Evolutionary conservation across 2,797 vertebrate genomes (phyloP), one percentile per base, ranked within the genome.

Genomic region (Anomalospiza imberbis): DNA sequence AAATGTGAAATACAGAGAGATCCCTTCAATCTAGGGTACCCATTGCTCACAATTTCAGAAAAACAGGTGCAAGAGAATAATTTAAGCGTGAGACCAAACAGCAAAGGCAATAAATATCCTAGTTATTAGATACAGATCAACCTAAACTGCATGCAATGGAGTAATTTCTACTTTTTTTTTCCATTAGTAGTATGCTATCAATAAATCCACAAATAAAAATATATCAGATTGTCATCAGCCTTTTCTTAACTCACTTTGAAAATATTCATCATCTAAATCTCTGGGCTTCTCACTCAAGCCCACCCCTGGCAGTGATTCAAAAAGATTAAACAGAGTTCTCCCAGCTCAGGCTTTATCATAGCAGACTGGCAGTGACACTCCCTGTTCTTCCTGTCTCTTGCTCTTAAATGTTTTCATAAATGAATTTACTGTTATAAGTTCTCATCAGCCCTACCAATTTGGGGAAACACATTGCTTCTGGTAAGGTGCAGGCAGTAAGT

Each of bases 261-360:
- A 95, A 85, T 89, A 96, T 86, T 67, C 24, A 25, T 92, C 42
- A 74, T 77, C 34, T 42, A 79, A 85, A 95, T 82, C 42, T 54
- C 38, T 40, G 38, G 38, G 22, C 58, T 91, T 88, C 44, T 76
- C 3, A 4, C 38, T 88, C 21, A 85, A 91, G 29, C 3, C 8
- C 13, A 67, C 32, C 28, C 88, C 55, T 94, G 74, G 71, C 89
- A 90, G 29, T 28, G 17, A 90, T 78, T 81, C 51, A 81, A 81
- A 77, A 95, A 89, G 80, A 85, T 89, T 91, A 80, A 85, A 79
- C 2, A 47, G 51, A 31, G 16, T 60, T 89, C 53, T 86, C 28
- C 50, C 24, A 58, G 17, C 47, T 75, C 24, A 2, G 54, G n/a
- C 11, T 81, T 88, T 90, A 90, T 86, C 24, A 0, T 8, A 66